phyloP scores from a whole-genome alignment of 37 sponge, comb jelly and placozoan genomes.

The Bolinopsis microptera region DNA sequence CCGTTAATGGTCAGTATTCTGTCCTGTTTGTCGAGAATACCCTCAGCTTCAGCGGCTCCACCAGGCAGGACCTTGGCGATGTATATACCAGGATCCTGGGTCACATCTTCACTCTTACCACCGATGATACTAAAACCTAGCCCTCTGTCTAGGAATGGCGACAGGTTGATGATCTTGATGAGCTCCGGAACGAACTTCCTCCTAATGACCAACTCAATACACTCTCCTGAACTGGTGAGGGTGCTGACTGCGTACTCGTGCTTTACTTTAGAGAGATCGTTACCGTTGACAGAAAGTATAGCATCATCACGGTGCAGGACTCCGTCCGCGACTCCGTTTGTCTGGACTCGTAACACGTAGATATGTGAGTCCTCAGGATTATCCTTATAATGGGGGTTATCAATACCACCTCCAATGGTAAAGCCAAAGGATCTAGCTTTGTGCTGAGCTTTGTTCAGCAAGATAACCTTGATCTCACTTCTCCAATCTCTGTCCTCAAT shows the following conservation, averaged over 20 bases:
- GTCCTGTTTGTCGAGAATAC: neutral
- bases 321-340: conserved; percentile 1
- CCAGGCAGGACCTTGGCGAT: conserved; percentile 63
- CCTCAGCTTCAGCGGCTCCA: conserved; percentile 57
- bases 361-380: conserved; percentile 49
- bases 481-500: conserved; percentile 61
- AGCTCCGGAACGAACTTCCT: conserved; percentile 52
- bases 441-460: neutral
- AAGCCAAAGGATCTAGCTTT: conserved; percentile 35
- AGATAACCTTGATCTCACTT: conserved; percentile 57
- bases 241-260: conserved; percentile 65
- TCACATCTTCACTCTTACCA: conserved; percentile 45
- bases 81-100: conserved; percentile 65
- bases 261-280: conserved; percentile 42
- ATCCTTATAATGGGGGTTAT: conserved; percentile 51
- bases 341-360: conserved; percentile 33
- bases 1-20: conserved; percentile 61
- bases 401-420: conserved; percentile 59
- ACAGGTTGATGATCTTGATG: conserved; percentile 27
- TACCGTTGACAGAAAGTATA: conserved; percentile 49
- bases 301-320: conserved; percentile 27
- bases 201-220: conserved; percentile 49
- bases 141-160: conserved; percentile 50
- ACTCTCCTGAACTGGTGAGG: conserved; percentile 41
- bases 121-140: conserved; percentile 62